Conservation (phyloP, 2,113 vertebrate species). For the Silurus glanis region DNA sequence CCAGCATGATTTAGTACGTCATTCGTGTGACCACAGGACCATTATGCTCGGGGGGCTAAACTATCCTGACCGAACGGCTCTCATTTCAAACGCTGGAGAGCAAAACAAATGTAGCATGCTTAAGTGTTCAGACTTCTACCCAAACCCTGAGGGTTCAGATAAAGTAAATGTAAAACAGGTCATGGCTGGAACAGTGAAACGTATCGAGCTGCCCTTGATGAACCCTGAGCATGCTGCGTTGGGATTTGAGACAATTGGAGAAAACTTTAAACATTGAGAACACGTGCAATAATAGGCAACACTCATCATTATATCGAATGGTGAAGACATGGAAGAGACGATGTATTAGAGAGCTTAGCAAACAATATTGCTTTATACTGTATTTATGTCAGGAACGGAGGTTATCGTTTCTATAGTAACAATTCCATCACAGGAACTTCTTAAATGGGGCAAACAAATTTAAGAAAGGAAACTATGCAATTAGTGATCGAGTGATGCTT, state of each 20-base stretch:
- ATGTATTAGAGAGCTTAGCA: neutral
- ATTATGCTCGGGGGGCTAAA: neutral
- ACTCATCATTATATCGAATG: neutral
- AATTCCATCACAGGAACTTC: neutral
- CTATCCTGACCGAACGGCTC: constrained; percentile 7
- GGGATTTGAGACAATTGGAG: neutral
- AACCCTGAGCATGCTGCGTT: neutral
- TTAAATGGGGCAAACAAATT: neutral
- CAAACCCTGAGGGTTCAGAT: constrained; percentile 13
- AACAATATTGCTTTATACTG: no score
- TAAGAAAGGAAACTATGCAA: neutral
- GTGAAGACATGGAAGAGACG: neutral
- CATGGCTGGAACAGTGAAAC: constrained; percentile 25
- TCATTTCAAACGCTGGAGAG: constrained; percentile 12
- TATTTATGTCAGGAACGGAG: neutral
- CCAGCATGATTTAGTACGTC: neutral
- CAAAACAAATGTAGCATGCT: constrained; percentile 13
- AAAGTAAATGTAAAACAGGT: constrained; percentile 34
- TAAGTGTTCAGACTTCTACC: constrained; percentile 16
- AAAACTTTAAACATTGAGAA: neutral
- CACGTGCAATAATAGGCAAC: neutral
- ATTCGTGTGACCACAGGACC: neutral
- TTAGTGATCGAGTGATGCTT: neutral
- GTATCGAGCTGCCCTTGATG: neutral
- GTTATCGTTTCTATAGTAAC: neutral